Conservation (phyloP, 2,888 invertebrate species). For the Epirrhoe tristata region DNA sequence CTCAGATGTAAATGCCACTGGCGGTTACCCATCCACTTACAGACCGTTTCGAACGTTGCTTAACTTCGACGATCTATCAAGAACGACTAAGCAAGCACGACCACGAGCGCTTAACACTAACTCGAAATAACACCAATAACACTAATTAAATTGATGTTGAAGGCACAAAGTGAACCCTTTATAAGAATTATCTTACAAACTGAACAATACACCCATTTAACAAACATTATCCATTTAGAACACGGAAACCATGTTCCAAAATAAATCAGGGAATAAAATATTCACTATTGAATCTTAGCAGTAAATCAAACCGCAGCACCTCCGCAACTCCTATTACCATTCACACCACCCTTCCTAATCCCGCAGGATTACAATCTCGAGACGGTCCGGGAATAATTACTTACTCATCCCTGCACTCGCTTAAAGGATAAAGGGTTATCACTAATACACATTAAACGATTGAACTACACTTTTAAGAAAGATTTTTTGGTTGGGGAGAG, state of each 20-base stretch:
- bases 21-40: no score
- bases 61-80: no score
- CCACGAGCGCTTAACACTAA: no score
- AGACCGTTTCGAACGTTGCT: no score
- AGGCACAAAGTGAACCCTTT: background rate
- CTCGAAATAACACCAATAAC: no score
- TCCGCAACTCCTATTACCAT: constrained; percentile 81
- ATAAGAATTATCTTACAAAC: background rate
- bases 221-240: constrained; percentile 43
- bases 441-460: constrained; percentile 54
- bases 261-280: constrained; percentile 82
- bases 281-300: constrained; percentile 84
- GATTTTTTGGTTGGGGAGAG: no score
- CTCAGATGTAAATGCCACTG: no score
- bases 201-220: constrained; percentile 2
- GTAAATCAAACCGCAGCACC: constrained; percentile 83
- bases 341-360: constrained; percentile 84
- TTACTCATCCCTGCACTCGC: constrained; percentile 66
- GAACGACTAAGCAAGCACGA: no score
- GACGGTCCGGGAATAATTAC: constrained; percentile 83
- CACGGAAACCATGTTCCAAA: constrained; percentile 60
- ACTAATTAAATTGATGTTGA: background rate
- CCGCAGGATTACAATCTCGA: constrained; percentile 80
- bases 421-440: constrained; percentile 59
- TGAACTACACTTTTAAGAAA: constrained; percentile 39